Percentiles rank a stretch among this genome's conserved stretches.
Conservation (phyloP, 2,888 invertebrate species). For the Hofmannophila pseudospretella region DNA sequence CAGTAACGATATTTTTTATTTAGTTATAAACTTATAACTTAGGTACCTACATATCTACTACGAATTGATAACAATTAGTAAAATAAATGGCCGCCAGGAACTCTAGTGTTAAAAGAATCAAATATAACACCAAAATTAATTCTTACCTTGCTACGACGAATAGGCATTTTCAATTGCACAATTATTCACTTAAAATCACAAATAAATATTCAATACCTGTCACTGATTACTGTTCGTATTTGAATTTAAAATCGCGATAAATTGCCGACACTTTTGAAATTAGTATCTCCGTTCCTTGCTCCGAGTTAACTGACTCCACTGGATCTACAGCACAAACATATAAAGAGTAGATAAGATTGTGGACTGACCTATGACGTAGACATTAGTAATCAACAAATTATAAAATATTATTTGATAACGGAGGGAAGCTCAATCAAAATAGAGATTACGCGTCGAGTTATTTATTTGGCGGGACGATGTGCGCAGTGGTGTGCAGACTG, state of each 20-base stretch:
- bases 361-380: slow-evolving; percentile 64
- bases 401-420: slow-evolving; percentile 58
- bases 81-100: too few relatives aligned
- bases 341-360: slow-evolving; percentile 72
- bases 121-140: too few relatives aligned
- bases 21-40: too few relatives aligned
- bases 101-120: too few relatives aligned
- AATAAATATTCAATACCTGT: slow-evolving; percentile 11
- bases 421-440: slow-evolving; percentile 54
- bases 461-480: slow-evolving; percentile 32
- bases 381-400: slow-evolving; percentile 61
- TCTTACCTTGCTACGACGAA: slow-evolving; percentile 68
- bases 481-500: slow-evolving; percentile 31
- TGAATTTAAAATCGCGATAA: slow-evolving; percentile 7
- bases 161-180: slow-evolving; percentile 51
- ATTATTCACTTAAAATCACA: slow-evolving; percentile 22
- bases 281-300: slow-evolving; percentile 53
- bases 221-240: slow-evolving; percentile 9
- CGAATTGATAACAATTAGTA: too few relatives aligned
- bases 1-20: too few relatives aligned
- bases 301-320: slow-evolving; percentile 67
- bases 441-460: slow-evolving; percentile 50
- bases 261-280: slow-evolving; percentile 30
- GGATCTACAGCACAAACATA: slow-evolving; percentile 69
- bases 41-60: too few relatives aligned